These are phyloP conservation scores for Anableps anableps DNA, from an alignment of 2,797 vertebrate species.

Conservation along the genomic window DNA sequence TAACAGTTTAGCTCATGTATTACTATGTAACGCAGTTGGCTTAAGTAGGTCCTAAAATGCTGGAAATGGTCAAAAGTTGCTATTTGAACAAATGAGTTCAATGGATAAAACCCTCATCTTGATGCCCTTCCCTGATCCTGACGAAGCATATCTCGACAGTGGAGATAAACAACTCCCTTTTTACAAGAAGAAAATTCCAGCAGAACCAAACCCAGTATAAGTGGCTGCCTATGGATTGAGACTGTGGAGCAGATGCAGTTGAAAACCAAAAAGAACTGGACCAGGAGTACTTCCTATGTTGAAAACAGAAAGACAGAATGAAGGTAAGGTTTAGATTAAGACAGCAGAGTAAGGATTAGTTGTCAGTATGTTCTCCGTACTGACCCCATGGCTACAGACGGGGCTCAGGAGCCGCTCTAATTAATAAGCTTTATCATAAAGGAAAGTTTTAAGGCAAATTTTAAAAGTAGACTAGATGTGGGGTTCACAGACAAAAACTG, in stretches of 20 bases:
- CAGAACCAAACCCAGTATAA: background rate
- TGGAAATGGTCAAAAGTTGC: background rate
- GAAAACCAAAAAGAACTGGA: background rate
- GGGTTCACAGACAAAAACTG: too few relatives aligned
- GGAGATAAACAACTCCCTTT: background rate
- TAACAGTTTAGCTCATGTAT: background rate
- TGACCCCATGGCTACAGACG: too few relatives aligned
- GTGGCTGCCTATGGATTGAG: too few relatives aligned
- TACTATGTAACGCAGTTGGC: too few relatives aligned
- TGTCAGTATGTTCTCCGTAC: too few relatives aligned
- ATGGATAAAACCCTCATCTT: background rate
- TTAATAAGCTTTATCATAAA: too few relatives aligned
- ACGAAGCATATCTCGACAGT: background rate
- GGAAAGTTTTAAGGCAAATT: too few relatives aligned
- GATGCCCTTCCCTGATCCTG: background rate
- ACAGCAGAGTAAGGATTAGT: background rate
- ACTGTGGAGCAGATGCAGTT: too few relatives aligned
- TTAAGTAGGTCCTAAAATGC: too few relatives aligned
- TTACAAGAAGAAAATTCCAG: background rate
- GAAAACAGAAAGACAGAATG: background rate
- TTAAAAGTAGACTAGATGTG: too few relatives aligned
- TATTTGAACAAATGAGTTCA: background rate
- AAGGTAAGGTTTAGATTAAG: background rate
- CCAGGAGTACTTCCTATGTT: background rate
- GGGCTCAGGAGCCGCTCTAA: too few relatives aligned